Base-by-base conservation (phyloP, 2,888 invertebrate genomes). In the Merodon equestris region DNA sequence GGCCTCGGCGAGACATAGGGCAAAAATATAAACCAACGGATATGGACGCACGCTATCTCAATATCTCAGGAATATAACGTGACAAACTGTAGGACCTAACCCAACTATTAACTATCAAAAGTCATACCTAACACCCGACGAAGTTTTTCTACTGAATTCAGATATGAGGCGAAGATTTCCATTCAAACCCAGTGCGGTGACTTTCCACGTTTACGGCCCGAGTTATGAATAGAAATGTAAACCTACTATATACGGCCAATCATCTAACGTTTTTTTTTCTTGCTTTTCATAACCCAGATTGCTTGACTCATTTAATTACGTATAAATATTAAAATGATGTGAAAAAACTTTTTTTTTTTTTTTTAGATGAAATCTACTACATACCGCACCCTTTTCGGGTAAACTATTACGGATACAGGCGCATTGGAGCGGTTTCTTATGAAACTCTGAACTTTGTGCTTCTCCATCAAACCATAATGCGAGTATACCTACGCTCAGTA, bases 1-100 rank as follows among this genome's bases (percentile, higher is more conserved):
- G n/a, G 58, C 38, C 13, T 58, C 27, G 34, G 36, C 34, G 44
- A 44, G 13, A 50, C 7, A 50, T 18, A 34, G 17, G 47, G 36
- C 17, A 63, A 68, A 76, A 60, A 56, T 18, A 71, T 64, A 53
- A 17, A 64, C 10, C 74, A 79, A 79, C 79, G 74, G 79, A 79
- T 74, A 79, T 57, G 74, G 79, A 74, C 73, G 70, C 64, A 73
- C 53, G 57, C 57, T 60, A 68, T 63, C 57, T 47, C 71, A 64
- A 44, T 63, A 40, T 5, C 51, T 68, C 34, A 36, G 48, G 58
- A 48, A 50, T 60, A 67, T 70, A 51, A 74, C 79, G 74, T 79
- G 79, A 74, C 74, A 51, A 44, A n/a, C 50, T n/a, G 58, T 40
- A 64, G 54, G 74, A 74, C 27, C 54, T 50, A 68, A 74, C 36